Base-by-base conservation (phyloP, 23 tunicate genomes). In the Ciona savignyi region DNA sequence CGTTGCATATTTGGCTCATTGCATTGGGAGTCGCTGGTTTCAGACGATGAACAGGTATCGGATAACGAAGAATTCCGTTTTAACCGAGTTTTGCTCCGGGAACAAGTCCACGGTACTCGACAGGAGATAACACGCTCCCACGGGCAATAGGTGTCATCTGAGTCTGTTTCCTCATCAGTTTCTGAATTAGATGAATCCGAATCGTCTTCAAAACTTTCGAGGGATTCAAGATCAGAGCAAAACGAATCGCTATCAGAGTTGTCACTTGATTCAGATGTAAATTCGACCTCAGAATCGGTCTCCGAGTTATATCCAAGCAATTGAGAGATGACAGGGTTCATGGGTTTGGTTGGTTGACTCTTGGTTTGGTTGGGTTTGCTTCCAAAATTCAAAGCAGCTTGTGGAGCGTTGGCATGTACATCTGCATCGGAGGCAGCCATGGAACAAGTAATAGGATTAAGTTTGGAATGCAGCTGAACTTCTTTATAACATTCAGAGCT, bases 51-150 rank as follows among this genome's bases (percentile, higher is more conserved):
- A 26, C 60, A n/a, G 6, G 3, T 15, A 48, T 62, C 23, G 27
- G 67, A 19, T 42, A 21, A 4, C 67, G 67, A 2, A 51, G 32
- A 15, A 42, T 30, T 48, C 29, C 63, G 2, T 22, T 11, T 63
- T 9, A n/a, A 4, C 6, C 22, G 28, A 63, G 28, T 23, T n/a
- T 4, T 4, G 4, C 28, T 60, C 22, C 66, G 60, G 20, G 20
- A 24, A 56, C 75, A 68, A 60, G 87, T 82, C 87, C 87, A 82
- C 2, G 87, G 70, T 4, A 27, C 67, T 22, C 80, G 69, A 3
- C 62, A 9, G 2, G 75, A 74, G 20, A 67, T 68, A 30, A 82
- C 21, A 11, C 66, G 78, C 2, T 82, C 80, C 87, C 87, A 82
- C 22, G 35, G 80, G 60, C 75, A 74, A 15, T 62, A 30, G 1